Percentiles rank a stretch among this genome's conserved stretches.
These are phyloP conservation scores for Podargus strigoides DNA, from an alignment of 2,797 vertebrate genomes.

Conservation along the genomic window DNA sequence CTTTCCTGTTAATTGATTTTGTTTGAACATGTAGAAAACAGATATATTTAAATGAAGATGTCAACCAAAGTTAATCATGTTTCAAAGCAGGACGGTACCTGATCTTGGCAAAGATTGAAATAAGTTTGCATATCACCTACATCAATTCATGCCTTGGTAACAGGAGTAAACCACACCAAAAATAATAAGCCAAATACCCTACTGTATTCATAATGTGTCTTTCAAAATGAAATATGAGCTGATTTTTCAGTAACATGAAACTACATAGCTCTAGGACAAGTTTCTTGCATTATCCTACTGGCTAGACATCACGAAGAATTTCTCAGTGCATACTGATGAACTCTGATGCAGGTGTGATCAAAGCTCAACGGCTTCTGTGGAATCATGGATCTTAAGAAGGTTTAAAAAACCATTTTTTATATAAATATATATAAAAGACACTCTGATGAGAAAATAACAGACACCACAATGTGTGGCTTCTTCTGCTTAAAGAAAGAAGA, in stretches of 20 bases:
- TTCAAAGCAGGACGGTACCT: neutral
- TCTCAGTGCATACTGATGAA: neutral
- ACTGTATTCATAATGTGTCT: neutral
- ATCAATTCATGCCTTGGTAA: neutral
- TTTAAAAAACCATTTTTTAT: neutral
- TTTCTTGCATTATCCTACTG: neutral
- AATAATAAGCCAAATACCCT: neutral
- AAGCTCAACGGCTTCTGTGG: neutral
- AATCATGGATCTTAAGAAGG: neutral
- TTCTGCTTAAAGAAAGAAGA: constrained; percentile 63
- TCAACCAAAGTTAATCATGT: neutral
- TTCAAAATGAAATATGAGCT: neutral
- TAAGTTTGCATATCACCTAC: neutral
- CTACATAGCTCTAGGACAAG: neutral
- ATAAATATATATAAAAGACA: neutral
- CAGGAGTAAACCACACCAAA: neutral
- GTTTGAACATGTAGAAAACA: neutral
- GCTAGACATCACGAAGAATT: neutral
- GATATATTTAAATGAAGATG: neutral
- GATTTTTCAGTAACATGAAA: neutral
- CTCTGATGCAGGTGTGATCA: neutral
- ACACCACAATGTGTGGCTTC: constrained; percentile 26
- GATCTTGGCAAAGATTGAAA: neutral
- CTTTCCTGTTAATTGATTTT: neutral
- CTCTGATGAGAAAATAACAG: neutral